These are phyloP conservation scores for Lepas anatifera DNA, from an alignment of 2,888 invertebrate genomes.

Conservation along the genomic window DNA sequence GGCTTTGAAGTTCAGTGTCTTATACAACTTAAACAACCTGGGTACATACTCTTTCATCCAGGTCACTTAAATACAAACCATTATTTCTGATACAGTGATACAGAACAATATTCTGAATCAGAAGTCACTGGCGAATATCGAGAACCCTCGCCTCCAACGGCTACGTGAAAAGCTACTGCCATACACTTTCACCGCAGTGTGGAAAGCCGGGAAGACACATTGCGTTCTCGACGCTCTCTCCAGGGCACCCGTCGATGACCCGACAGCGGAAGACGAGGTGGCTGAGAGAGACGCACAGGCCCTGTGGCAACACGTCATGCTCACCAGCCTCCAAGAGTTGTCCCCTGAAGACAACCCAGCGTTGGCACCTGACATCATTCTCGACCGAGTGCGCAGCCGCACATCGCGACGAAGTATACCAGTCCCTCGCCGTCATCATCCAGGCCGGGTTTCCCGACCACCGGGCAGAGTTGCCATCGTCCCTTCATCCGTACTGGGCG, in stretches of 20 bases:
- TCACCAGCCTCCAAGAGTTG: too few relatives aligned
- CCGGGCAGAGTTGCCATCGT: background rate
- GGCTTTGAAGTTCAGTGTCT: too few relatives aligned
- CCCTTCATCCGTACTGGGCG: background rate
- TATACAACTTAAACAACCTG: too few relatives aligned
- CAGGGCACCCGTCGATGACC: background rate
- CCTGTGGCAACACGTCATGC: too few relatives aligned
- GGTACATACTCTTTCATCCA: too few relatives aligned
- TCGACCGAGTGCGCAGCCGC: too few relatives aligned
- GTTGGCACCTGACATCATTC: too few relatives aligned
- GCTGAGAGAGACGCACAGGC: too few relatives aligned
- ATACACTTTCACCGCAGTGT: background rate
- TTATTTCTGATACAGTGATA: too few relatives aligned
- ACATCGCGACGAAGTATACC: background rate
- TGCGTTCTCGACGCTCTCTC: background rate
- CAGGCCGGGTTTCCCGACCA: constrained; percentile 13
- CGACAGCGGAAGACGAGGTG: background rate
- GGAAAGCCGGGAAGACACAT: background rate
- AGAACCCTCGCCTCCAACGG: too few relatives aligned
- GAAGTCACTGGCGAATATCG: background rate
- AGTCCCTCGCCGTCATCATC: background rate
- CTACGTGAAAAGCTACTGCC: background rate
- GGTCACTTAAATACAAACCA: too few relatives aligned
- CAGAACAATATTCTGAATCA: background rate
- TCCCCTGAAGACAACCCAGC: too few relatives aligned